Percentiles rank a stretch among this genome's conserved stretches.
phyloP scores from a whole-genome alignment of 2,888 invertebrate genomes.

The Pherbina coryleti region DNA sequence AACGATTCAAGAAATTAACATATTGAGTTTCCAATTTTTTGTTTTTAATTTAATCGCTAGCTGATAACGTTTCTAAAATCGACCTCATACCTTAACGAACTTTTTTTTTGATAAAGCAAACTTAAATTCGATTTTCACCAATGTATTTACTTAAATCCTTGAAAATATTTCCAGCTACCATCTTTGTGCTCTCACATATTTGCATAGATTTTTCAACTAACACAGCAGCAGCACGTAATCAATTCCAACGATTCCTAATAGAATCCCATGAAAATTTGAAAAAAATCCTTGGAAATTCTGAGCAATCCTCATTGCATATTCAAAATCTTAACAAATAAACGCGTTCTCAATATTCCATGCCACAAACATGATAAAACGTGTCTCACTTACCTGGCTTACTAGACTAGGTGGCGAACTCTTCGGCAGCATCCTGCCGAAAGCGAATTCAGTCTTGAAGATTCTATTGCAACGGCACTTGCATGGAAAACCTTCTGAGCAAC shows the following conservation, averaged over 20 bases:
- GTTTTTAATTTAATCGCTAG: too few relatives aligned
- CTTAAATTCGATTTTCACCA: too few relatives aligned
- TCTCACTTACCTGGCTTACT: neutral
- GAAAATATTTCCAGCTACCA: too few relatives aligned
- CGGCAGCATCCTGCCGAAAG: neutral
- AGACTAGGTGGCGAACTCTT: neutral
- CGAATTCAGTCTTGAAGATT: neutral
- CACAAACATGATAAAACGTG: constrained; percentile 6
- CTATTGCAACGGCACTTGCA: neutral
- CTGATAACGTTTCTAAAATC: too few relatives aligned
- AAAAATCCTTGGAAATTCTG: neutral
- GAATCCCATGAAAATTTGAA: constrained; percentile 4
- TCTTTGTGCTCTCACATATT: neutral
- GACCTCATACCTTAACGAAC: too few relatives aligned
- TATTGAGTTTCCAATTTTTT: too few relatives aligned
- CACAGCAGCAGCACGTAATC: constrained; percentile 27
- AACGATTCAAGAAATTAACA: too few relatives aligned
- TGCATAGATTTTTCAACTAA: neutral
- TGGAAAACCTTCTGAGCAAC: neutral
- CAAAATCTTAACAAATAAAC: constrained; percentile 37
- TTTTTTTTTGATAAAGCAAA: too few relatives aligned
- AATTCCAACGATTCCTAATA: constrained; percentile 21
- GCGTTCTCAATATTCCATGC: constrained; percentile 21
- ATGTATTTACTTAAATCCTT: too few relatives aligned
- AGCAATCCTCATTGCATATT: constrained; percentile 30